Base-by-base conservation (phyloP, 2,113 vertebrate genomes). In the Oxyruncus cristatus region DNA sequence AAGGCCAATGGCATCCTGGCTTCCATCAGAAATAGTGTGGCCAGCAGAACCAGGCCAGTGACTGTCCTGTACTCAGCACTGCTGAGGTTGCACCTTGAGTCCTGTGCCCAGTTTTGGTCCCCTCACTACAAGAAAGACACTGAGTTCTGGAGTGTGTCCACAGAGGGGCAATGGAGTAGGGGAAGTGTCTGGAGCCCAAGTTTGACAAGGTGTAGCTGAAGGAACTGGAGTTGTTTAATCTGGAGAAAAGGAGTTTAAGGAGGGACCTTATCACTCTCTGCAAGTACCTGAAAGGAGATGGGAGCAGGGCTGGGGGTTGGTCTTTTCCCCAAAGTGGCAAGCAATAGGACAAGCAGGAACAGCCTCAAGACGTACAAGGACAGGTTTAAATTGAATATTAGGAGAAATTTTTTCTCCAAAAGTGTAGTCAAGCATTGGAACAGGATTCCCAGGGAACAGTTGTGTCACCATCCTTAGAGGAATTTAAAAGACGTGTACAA, bases 231-330 rank as follows among this genome's bases (percentile, higher is more conserved):
- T 44, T 67, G 33, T 21, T 59, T 52, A 52, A 13, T 24, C 44
- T 46, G 12, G 15, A 59, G 44, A n/a, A 67, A 74, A 37, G 14
- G 19, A 66, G 14, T 18, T 10, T 50, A 3, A 1, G 4, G 4
- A 12, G 9, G 11, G 14, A 5, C 37, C 33, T 32, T 42, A 35
- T 39, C 6, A 12, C 3, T 39, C 20, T n/a, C 11, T 52, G 42
- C 8, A 39, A 26, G 16, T 73, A 6, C 28, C 28, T 27, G 17
- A 39, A 46, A 11, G 9, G 28, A 91, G 11, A 11, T 21, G 44
- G 20, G 11, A 78, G 9, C 0, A 0, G 52, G 20, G 13, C 16
- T 24, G 4, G 3, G 30, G 9, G 9, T 41, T 0, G 0, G 8
- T 61, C 39, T 47, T 73, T 73, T 79, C 74, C 42, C 18, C 22